Percentiles rank a stretch among this genome's conserved stretches.
Conservation (phyloP, 2,888 invertebrate genomes). For the Andrena trimmerana region DNA sequence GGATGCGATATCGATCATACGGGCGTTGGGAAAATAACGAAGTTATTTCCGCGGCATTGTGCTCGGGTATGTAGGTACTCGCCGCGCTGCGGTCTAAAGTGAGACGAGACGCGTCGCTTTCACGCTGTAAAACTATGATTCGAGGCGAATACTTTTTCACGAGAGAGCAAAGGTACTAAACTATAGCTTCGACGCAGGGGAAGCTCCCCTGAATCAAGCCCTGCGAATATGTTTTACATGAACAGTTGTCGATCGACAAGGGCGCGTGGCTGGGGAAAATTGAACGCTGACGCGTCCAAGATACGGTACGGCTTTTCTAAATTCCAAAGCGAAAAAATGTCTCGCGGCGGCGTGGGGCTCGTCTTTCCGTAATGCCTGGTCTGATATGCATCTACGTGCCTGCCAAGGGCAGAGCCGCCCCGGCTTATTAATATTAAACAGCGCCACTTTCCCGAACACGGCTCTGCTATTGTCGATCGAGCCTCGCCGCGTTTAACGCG, state of each 20-base stretch:
- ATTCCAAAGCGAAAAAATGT: conserved; percentile 56
- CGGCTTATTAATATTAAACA: conserved; percentile 84
- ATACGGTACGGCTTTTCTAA: conserved; percentile 56
- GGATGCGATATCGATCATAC: conserved; percentile 59
- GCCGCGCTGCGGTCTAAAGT: conserved; percentile 19
- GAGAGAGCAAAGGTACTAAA: background rate
- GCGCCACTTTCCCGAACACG: conserved; percentile 76
- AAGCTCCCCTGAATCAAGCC: background rate
- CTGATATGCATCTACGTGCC: conserved; percentile 84
- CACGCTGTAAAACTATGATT: background rate
- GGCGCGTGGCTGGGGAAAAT: background rate
- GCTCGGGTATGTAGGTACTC: background rate
- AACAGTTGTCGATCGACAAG: background rate
- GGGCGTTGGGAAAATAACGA: conserved; percentile 65
- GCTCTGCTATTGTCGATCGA: conserved; percentile 72
- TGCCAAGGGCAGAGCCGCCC: conserved; percentile 80
- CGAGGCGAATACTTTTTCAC: background rate
- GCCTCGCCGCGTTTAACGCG: conserved; percentile 43
- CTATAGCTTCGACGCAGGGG: no score
- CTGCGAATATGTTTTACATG: background rate
- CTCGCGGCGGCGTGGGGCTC: conserved; percentile 61
- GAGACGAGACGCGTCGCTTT: conserved; percentile 17
- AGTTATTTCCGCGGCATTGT: conserved; percentile 53
- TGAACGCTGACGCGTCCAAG: conserved; percentile 45
- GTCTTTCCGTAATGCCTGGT: conserved; percentile 81